These are phyloP conservation scores for Pygoscelis antarcticus DNA, from an alignment of 2,113 vertebrate genomes.

Conservation along the genomic window DNA sequence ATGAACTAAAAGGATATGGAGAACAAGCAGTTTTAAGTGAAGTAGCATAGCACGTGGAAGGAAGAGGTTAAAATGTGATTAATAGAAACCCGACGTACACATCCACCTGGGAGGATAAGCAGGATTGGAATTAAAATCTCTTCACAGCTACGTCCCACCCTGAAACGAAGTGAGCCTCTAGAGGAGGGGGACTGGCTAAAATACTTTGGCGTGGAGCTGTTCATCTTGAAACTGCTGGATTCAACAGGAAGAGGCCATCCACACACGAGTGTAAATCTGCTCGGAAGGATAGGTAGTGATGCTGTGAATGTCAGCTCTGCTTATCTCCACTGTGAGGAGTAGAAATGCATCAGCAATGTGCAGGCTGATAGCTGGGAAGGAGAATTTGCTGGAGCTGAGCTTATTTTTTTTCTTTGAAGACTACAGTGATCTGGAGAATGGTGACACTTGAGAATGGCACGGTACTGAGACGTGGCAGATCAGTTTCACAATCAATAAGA, in stretches of 20 bases:
- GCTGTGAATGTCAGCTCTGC: neutral
- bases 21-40: neutral
- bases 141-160: neutral
- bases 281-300: neutral
- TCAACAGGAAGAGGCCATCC: neutral
- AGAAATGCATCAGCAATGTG: neutral
- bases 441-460: neutral
- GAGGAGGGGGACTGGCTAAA: neutral
- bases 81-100: neutral
- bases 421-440: neutral
- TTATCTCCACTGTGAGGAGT: neutral
- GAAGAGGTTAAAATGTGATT: neutral
- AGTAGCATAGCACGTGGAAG: neutral
- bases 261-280: fast-evolving
- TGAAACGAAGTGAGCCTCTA: neutral
- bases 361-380: neutral
- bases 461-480: neutral
- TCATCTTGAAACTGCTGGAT: neutral
- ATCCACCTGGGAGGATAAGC: neutral
- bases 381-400: neutral
- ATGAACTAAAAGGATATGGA: neutral
- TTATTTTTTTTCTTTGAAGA: neutral
- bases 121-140: neutral
- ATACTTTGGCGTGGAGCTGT: neutral
- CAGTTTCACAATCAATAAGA: fast-evolving